phyloP scores from a whole-genome alignment of 2,888 invertebrate genomes.

The Ferrisia virgata region DNA sequence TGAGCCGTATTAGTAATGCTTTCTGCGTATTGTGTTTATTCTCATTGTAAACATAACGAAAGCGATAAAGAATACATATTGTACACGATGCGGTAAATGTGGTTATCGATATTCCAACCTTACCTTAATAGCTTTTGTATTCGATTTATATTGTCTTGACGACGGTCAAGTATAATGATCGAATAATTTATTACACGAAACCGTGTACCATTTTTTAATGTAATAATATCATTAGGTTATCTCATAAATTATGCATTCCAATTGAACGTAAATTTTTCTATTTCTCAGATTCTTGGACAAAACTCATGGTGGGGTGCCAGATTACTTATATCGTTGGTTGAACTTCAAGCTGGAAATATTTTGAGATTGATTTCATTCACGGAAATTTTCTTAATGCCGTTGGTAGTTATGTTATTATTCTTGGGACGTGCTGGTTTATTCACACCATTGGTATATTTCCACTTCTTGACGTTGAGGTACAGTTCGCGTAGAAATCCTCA shows the following conservation, averaged over 20 bases:
- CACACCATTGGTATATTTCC: slow-evolving; percentile 94
- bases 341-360: slow-evolving; percentile 86
- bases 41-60: not conserved
- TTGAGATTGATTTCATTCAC: slow-evolving; percentile 86
- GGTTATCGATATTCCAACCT: not conserved
- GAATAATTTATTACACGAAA: not conserved
- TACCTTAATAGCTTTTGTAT: not conserved
- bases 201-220: not conserved
- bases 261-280: not conserved
- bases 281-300: slow-evolving; percentile 78
- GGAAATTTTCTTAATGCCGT: slow-evolving; percentile 89
- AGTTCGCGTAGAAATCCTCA: slow-evolving; percentile 93
- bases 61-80: not conserved
- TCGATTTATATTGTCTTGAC: not conserved
- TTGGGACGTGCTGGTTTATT: slow-evolving; percentile 86
- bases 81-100: not conserved
- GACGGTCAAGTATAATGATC: not conserved
- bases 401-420: slow-evolving; percentile 74
- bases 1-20: not conserved
- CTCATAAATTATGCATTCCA: not conserved
- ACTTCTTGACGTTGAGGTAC: slow-evolving; percentile 90
- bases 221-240: too few relatives aligned
- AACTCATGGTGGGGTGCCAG: slow-evolving; percentile 87
- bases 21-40: not conserved
- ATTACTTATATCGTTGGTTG: slow-evolving; percentile 79